Base-by-base conservation (phyloP, 2,888 invertebrate genomes). In the Leptura quadrifasciata region DNA sequence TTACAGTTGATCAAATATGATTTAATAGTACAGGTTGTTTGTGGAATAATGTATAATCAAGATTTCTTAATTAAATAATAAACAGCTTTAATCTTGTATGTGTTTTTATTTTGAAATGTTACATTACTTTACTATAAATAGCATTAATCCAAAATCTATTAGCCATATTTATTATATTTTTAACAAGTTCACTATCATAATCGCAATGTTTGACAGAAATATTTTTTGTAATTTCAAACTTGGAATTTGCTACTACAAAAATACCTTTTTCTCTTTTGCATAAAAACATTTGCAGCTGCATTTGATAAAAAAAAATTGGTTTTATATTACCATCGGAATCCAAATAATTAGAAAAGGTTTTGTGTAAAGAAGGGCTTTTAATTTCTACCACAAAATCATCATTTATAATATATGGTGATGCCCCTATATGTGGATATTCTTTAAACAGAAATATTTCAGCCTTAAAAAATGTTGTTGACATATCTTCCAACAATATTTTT, bases 1-100 rank as follows among this genome's bases (percentile, higher is more conserved):
- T 35, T 47, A 60, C 39, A 74, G 65, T 64, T 78, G 54, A 71
- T 78, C 10, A 72, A 74, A 61, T 72, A 75, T 58, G 80, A 83
- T 67, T 47, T 71, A 63, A 64, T 76, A 72, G 76, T 80, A n/a
- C 65, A 54, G 15, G 72, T 75, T 54, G 63, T 55, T 27, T 77
- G 74, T 64, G 64, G 63, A 24, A 68, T 72, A 20, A 57, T 70
- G 39, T 39, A 63, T 63, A 63, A 39, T 39, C 20, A 39, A 63
- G 39, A 63, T 39, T 63, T 39, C 39, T 63, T 63, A 39, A 63
- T 63, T 39, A 63, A 63, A 63, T 35, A 39, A 63, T 60, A 60
- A 60, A 60, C 24, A 27, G 20, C 18, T 63, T 17, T 17, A 63
- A 61, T 12, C 24, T 31, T 61, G 2, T 27, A 27, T 6, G 17